Conservation (phyloP, 2,797 vertebrate species). For the Alectoris magna region DNA sequence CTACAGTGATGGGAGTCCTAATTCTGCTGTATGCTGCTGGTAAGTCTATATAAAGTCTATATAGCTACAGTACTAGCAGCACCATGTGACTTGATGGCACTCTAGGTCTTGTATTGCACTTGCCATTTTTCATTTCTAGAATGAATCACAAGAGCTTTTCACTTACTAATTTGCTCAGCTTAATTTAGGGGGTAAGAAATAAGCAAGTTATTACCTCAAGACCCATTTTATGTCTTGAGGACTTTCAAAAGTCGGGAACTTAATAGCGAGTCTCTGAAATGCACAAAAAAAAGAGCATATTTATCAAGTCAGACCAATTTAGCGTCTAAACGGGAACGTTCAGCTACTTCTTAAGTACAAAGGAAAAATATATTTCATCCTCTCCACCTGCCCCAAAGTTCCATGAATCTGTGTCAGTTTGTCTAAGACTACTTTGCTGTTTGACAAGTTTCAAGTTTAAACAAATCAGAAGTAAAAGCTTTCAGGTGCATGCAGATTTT, state of each 20-base stretch:
- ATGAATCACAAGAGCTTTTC: not conserved
- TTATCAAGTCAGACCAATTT: not conserved
- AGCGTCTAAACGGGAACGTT: not conserved
- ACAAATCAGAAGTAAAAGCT: not conserved
- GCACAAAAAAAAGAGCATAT: not conserved
- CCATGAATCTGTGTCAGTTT: not conserved
- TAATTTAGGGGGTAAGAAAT: not conserved
- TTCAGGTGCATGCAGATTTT: not conserved
- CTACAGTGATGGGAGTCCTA: not conserved
- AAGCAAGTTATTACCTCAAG: not conserved
- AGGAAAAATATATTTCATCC: not conserved
- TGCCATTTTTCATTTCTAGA: not conserved
- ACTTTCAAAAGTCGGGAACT: not conserved
- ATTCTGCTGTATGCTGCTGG: not conserved
- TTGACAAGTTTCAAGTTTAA: not conserved
- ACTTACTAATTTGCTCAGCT: not conserved
- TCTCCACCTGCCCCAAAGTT: accelerated
- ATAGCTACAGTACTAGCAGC: not conserved
- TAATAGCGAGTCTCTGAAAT: not conserved
- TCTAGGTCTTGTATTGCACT: not conserved
- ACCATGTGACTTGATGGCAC: not conserved
- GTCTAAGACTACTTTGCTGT: not conserved
- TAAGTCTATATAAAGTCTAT: not conserved
- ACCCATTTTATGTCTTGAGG: not conserved
- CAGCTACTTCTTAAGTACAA: not conserved